Base-by-base conservation (phyloP, 2,797 vertebrate species). In the Acanthiza pusilla region DNA sequence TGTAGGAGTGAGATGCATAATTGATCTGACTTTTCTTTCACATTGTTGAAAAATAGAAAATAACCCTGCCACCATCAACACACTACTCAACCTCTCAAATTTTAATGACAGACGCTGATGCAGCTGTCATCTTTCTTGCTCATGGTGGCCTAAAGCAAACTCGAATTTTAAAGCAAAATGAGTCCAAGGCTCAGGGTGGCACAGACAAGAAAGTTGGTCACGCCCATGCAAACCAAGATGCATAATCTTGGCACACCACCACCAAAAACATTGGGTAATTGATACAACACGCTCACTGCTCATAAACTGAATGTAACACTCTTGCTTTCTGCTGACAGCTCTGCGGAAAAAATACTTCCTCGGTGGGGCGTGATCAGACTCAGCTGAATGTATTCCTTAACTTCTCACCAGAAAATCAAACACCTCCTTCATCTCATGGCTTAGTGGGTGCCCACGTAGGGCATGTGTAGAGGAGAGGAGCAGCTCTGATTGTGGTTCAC, bases 11-110 rank as follows among this genome's bases (percentile, higher is more conserved):
- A 85, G 34, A 88, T 40, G 43, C 62, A 70, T 83, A 84, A 91
- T 42, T 88, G 79, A 92, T 91, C 51, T 68, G 82, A 70, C 47
- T 86, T 94, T 78, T 82, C 47, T 70, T 83, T 61, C 48, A 57
- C 29, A 17, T 55, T 51, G 70, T 67, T 93, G 65, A 96, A 89
- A 94, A 93, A 84, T 11, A 94, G 62, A 84, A 95, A 95, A 84
- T 53, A 92, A 90, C 55, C 45, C 60, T 75, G n/a, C 60, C 62
- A 29, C 60, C 89, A 91, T 34, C 65, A 78, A 89, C 51, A 84
- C 76, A 66, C 68, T 45, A 83, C 57, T 78, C 51, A 81, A 3
- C 34, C 80, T 66, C 62, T 67, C 48, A 50, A 62, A 48, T 53
- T 91, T 78, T 32, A 81, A 89, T 62, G n/a, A 77, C 53, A 91